Base-by-base conservation (phyloP, 2,888 invertebrate genomes). In the Dicyrtoma fusca region DNA sequence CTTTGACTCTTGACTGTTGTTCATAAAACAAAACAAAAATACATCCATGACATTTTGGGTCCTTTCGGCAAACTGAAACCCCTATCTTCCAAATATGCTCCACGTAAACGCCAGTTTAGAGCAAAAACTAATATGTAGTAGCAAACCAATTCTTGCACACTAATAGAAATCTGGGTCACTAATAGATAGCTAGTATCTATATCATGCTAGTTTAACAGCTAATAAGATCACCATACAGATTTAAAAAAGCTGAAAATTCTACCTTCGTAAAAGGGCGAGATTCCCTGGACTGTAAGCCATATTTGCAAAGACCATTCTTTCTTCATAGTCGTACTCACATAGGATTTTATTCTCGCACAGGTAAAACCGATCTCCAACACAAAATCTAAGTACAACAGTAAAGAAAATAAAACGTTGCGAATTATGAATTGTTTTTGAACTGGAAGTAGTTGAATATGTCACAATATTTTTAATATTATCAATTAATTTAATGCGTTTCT, bases 301-400 rank as follows among this genome's bases (percentile, higher is more conserved):
- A 83, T 94, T 95, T 76, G 96, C 95, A 83, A 96, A 96, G 78
- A 96, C 94, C 84, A 95, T 87, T 80, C 96, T 87, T 85, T 97
- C 97, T 83, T 97, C 96, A 83, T 97, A 97, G 85, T 97, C 97
- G 84, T 96, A 96, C 85, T 97, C 97, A 86, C 97, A 97, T 69
- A 97, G 89, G 81, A 97, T 97, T 87, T 96, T 95, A 86, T 97
- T 97, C 85, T 97, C 97, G 86, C 95, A 95, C 81, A 97, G 86
- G 86, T 97, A 97, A 86, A 96, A 97, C 78, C 53, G 45, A 85
- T 97, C 97, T 44, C 97, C 97, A 55, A 97, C 96, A 85, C 97
- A 97, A 86, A 97, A 97, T 87, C 97, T 97, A 88, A 13, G 86
- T 34, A 8, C 3, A 8, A 34, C 34, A 34, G 4, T 3, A 34